Base-by-base conservation (phyloP, 1,140 invertebrate genomes). In the Drosophila athabasca region DNA sequence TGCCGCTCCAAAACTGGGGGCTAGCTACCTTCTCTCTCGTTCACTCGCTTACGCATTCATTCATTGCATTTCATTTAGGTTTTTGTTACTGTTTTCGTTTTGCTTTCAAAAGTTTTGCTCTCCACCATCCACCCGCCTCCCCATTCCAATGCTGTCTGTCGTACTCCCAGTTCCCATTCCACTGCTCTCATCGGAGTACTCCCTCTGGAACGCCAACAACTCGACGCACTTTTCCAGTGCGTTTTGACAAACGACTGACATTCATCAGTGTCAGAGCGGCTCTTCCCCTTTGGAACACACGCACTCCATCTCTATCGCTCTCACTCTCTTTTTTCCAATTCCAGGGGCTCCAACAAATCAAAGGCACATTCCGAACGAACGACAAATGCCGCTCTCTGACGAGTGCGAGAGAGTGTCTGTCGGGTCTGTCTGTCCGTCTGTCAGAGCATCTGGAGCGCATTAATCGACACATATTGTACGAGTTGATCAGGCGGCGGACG, bases 231-330 rank as follows among this genome's bases (percentile, higher is more conserved):
- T 87, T 85, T 71, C 74, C 83, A 88, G 79, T 74, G 82, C 79
- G 82, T 85, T 87, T 88, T 87, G 83, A 87, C 83, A 87, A 87
- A 87, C 83, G 83, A 87, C 83, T 87, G 83, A 87, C 84, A 87
- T 87, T 88, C 83, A 87, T 87, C 83, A 87, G 79, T 88, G 83
- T 87, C 83, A 83, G 83, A 39, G 31, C 51, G 31, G 15, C 58
- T 22, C n/a, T 50, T 29, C 22, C 24, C 15, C 29, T 41, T 57
- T 43, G 17, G 13, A 35, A 17, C 62, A 8, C 22, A 29, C 11
- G 31, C 29, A 41, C 26, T 44, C 22, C 31, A 19, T 19, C 41
- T 17, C 17, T 26, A n/a, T 29, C 24, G 17, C 17, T 24, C 51
- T 50, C 29, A 7, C 29, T 44, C 8, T 7, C n/a, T 39, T 35